Conservation (phyloP, 2,888 invertebrate genomes). For the Apodemia zela region DNA sequence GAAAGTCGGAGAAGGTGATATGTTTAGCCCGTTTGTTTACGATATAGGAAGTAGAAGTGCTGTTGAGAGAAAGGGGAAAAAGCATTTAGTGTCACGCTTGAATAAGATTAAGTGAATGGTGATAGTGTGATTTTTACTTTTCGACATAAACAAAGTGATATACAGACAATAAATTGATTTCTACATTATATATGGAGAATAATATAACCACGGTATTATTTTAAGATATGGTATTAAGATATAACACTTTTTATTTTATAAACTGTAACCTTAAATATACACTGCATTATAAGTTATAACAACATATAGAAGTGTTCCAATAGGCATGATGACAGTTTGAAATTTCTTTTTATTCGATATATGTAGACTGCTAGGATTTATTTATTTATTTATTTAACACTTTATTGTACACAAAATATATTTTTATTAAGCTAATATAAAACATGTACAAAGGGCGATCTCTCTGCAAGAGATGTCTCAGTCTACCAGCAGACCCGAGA, state of each 20-base stretch:
- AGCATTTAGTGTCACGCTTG: neutral
- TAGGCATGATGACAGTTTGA: too few relatives aligned
- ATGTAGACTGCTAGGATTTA: too few relatives aligned
- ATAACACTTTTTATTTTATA: neutral
- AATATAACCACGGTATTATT: neutral
- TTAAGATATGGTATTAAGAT: neutral
- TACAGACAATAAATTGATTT: neutral
- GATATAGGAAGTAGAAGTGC: neutral
- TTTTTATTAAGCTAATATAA: too few relatives aligned
- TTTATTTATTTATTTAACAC: too few relatives aligned
- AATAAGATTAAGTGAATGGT: neutral
- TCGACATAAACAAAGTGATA: neutral
- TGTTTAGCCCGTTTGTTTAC: neutral
- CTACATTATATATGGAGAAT: neutral
- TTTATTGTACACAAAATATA: too few relatives aligned
- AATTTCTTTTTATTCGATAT: too few relatives aligned
- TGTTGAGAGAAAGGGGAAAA: neutral
- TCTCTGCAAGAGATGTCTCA: too few relatives aligned
- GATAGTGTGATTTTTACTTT: neutral
- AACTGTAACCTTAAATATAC: slow-evolving; percentile 1
- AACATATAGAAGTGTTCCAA: neutral
- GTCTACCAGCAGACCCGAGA: too few relatives aligned
- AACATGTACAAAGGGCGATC: too few relatives aligned
- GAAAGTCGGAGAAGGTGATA: too few relatives aligned
- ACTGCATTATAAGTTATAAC: neutral